Evolutionary conservation across 2,888 invertebrate species (phyloP), one percentile per base, ranked within the genome.

Genomic region (Drosophila putrida): DNA sequence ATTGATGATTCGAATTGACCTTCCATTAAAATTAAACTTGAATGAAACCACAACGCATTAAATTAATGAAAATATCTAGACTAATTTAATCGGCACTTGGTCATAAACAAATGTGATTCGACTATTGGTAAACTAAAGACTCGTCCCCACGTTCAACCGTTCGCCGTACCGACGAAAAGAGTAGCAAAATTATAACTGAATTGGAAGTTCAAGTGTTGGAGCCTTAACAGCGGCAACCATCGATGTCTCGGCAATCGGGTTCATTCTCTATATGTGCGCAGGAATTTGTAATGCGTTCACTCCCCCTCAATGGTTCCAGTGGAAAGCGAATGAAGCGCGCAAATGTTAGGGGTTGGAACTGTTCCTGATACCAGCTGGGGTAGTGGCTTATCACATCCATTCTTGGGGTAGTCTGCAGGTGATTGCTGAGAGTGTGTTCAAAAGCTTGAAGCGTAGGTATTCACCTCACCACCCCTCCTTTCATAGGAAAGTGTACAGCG

Each of bases 121-220:
- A 70, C 49, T 67, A 39, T 41, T 50, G 25, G 51, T 46, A 64
- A 69, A 72, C 79, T 55, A 49, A 82, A 51, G 35, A 74, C 57
- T 59, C 60, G 74, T 51, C 50, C 54, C 51, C 72, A 74, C 77
- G 76, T 60, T 76, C 66, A 75, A 79, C 84, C 79, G 76, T 81
- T 75, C 57, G 75, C 73, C 83, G 90, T 89, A 81, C 83, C 83
- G 80, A 77, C 84, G 88, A 82, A 89, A 84, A 90, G 91, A 91
- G 82, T 90, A 89, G 91, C 82, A 88, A 90, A 87, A 90, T 89
- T 78, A 82, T 89, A 90, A 92, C 91, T 91, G 88, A 91, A 79
- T 87, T 85, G 90, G 90, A 90, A 90, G 84, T 90, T 87, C 85
- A 80, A 90, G 84, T 88, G 84, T 51, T 82, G 89, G 88, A 87